These are phyloP conservation scores for Phyllostomus hastatus DNA, from an alignment of 2,113 vertebrate species.

Conservation along the genomic window DNA sequence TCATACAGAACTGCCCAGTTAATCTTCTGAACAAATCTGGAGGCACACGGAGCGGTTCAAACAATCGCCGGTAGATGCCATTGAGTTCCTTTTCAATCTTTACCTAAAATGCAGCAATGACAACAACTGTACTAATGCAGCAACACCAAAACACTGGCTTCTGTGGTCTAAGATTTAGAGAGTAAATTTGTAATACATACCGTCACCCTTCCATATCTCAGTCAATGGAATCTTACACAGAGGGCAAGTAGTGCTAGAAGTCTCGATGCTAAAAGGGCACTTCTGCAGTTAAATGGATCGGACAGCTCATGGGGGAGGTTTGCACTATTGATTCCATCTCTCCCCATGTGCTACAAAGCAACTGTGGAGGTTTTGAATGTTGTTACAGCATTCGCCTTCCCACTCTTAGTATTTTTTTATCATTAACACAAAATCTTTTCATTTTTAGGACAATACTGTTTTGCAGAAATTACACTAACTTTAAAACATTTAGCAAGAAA, in stretches of 20 bases:
- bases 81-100: constrained; percentile 95
- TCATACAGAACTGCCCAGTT: constrained; percentile 97
- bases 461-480: constrained; percentile 1
- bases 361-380: background rate
- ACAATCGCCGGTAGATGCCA: constrained; percentile 93
- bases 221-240: background rate
- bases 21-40: constrained; percentile 94
- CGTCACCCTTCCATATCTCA: background rate
- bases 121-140: background rate
- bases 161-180: background rate
- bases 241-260: background rate
- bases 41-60: constrained; percentile 94
- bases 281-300: background rate
- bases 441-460: background rate
- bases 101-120: constrained; percentile 84
- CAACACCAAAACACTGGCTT: background rate
- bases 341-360: background rate
- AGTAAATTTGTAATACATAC: background rate
- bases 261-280: background rate
- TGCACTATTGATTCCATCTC: background rate
- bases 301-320: background rate
- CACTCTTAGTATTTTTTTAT: background rate
- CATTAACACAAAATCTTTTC: background rate
- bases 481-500: background rate
- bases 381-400: background rate